A percentile compares a stretch with the other conserved stretches of the same genome.
Evolutionary conservation across 2,888 invertebrate genomes (phyloP).

Genomic region (Ophion ventricosus): DNA sequence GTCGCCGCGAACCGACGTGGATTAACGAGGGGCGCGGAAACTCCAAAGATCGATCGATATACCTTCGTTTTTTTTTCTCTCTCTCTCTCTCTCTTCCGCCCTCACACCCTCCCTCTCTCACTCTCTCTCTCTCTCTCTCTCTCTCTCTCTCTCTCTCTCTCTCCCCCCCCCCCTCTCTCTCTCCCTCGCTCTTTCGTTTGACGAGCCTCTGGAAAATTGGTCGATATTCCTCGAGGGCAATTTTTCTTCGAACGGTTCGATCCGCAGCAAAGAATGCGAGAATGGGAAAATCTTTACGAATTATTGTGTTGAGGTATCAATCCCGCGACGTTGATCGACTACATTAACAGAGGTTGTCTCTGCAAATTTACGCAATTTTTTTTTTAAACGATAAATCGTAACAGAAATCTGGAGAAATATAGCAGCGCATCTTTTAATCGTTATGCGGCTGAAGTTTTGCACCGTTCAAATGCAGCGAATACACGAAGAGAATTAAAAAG

Average conservation of each 20-base stretch:
- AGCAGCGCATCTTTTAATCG: too few species aligned
- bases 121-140: constrained; percentile 45
- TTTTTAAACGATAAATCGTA: too few species aligned
- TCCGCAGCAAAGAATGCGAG: neutral
- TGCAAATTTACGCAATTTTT: too few species aligned
- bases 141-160: constrained; percentile 6
- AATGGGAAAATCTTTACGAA: neutral
- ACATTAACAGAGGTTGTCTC: too few species aligned
- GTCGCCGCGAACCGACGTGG: constrained; percentile 58
- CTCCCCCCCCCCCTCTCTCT: constrained; percentile 46
- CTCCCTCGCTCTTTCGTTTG: constrained; percentile 1
- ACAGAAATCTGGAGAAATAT: too few species aligned
- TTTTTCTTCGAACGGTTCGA: constrained; percentile 13
- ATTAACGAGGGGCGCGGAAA: constrained; percentile 65
- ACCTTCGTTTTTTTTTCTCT: constrained; percentile 45
- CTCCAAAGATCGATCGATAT: constrained; percentile 63
- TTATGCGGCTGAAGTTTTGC: too few species aligned
- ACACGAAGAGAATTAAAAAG: too few species aligned
- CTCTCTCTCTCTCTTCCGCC: constrained; percentile 6
- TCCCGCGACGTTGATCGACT: neutral
- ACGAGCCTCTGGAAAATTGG: neutral
- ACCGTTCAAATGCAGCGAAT: too few species aligned
- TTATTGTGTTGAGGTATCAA: neutral
- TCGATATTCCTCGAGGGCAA: neutral
- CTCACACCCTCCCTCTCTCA: too few species aligned